Base-by-base conservation (phyloP, 2,797 vertebrate genomes). In the Chelon labrosus region DNA sequence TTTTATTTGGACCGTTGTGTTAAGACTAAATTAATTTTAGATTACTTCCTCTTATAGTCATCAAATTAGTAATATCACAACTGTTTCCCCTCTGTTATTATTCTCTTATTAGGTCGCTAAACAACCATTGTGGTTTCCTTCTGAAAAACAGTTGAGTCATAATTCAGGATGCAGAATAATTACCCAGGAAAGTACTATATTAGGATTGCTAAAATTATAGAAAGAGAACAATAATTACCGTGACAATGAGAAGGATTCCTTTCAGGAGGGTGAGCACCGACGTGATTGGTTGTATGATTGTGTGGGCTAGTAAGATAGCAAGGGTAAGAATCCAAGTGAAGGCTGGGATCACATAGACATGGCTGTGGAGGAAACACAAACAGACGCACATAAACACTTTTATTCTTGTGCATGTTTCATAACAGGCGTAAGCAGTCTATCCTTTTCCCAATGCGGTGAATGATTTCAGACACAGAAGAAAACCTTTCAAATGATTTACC, bases 251-350 rank as follows among this genome's bases (percentile, higher is more conserved):
- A 55, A 94, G 74, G 62, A 93, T 82, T 65, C 92, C 93, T 84
- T 94, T 95, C 50, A 93, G 86, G 6, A 94, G 82, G 3, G 93
- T 94, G 49, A 95, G 91, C 74, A 93, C 51, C 1, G 92, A 94
- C 0, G 89, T 93, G 83, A 94, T 78, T 54, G 94, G 94, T 79
- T 93, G 92, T 70, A 95, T 92, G 73, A 92, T 8, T 5, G 79
- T 58, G 73, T 94, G 91, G 46, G 90, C 92, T n/a, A 94, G 65
- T 58, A 95, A 61, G 51, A 95, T 92, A 17, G 85, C 89, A 14
- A 93, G 83, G n/a, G 90, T 88, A 1, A 94, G 86, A 17, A 78
- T 87, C 93, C 93, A 94, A 27, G 94, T 94, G 86, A 95, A 94
- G 52, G 75, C 89, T 1, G 92, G 93, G 65, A 95, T 94, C 68